A percentile compares a stretch with the other conserved stretches of the same genome.
These are phyloP conservation scores for Herpailurus yagouaroundi DNA, from an alignment of 2,113 vertebrate species.

Conservation along the genomic window DNA sequence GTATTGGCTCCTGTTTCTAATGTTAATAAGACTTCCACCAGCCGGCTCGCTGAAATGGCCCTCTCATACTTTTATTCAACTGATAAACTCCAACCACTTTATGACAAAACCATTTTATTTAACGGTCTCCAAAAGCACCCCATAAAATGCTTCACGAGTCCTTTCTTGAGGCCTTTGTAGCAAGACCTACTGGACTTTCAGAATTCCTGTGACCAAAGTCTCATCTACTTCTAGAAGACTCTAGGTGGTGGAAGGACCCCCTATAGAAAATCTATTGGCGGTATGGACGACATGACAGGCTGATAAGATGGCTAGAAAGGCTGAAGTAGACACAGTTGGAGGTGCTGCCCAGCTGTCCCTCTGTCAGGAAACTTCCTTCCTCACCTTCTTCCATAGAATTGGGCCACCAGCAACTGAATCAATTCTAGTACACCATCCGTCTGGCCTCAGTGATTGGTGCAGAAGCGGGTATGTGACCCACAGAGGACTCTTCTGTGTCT, in stretches of 20 bases:
- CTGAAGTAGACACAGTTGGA: not conserved
- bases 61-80: constrained; percentile 69
- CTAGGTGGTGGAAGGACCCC: not conserved
- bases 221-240: not conserved
- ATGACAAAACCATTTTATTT: constrained; percentile 71
- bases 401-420: not conserved
- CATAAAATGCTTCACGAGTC: constrained; percentile 65
- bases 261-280: not conserved
- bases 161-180: constrained; percentile 58
- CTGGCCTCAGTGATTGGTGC: not conserved
- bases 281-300: not conserved
- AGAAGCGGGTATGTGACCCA: not conserved
- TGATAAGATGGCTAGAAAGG: not conserved
- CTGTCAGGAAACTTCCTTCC: not conserved
- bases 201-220: constrained; percentile 27
- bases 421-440: not conserved
- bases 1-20: constrained; percentile 25
- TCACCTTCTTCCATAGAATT: not conserved
- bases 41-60: not conserved
- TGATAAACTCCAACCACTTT: constrained; percentile 67
- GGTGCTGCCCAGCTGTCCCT: not conserved
- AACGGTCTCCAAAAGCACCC: constrained; percentile 65
- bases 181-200: constrained; percentile 34
- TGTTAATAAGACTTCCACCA: constrained; percentile 34
- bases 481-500: not conserved